Base-by-base conservation (phyloP, 2,888 invertebrate species). In the Pardosa pseudoannulata region DNA sequence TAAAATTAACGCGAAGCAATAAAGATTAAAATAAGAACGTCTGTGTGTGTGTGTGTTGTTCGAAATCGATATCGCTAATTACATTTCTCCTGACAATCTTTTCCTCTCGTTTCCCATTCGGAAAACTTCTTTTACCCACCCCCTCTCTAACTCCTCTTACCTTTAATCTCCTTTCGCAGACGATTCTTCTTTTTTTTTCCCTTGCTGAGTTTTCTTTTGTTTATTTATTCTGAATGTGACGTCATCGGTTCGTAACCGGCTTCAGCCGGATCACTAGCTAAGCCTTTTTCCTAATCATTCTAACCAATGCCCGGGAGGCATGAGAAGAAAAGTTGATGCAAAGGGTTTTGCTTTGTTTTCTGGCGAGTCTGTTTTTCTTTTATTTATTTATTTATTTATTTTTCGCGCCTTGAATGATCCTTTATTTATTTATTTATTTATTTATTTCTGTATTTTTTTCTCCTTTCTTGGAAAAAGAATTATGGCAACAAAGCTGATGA, bases 271-370 rank as follows among this genome's bases (percentile, higher is more conserved):
- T 46, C 46, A 46, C 13, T 46, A 46, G 46, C 46, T 46, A 46
- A 46, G 46, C 46, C 46, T 46, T 46, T 46, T 46, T 46, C 46
- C 46, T 46, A 46, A 46, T 46, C 46, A 46, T 46, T 46, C 46
- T 46, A 16, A 46, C 46, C 46, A 46, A 46, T 46, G 46, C 46
- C 46, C 46, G 46, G 2, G 46, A 46, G 46, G 46, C 46, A 46
- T 46, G 46, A 46, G n/a, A 46, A 16, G 46, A 46, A 46, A 46
- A n/a, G 46, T 46, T 46, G 46, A 46, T 46, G 46, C 9, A 9
- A 36, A 7, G 36, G 5, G 36, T 36, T 36, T 36, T 5, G 5
- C 16, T 16, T 46, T 46, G 2, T 46, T 2, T 6, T 46, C 16
- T n/a, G n/a, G n/a, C n/a, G n/a, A n/a, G n/a, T n/a, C n/a, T 46